phyloP scores from a whole-genome alignment of 2,113 vertebrate species.

The Peucedramus taeniatus region DNA sequence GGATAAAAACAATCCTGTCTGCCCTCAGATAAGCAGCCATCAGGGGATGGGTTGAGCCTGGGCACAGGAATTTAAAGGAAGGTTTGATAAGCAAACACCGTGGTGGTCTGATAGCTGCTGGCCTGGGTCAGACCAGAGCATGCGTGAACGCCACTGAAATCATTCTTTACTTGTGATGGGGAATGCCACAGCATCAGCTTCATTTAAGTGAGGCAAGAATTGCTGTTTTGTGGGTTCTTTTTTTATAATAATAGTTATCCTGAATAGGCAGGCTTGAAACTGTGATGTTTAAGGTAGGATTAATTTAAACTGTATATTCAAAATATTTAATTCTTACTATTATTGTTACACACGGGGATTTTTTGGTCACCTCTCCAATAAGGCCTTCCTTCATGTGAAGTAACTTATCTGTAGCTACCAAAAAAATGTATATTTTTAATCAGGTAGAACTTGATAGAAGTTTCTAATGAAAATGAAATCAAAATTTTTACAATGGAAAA shows the following conservation, averaged over 20 bases:
- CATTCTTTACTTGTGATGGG: background rate
- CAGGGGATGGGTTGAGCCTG: background rate
- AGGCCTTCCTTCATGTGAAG: background rate
- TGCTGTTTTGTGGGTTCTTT: background rate
- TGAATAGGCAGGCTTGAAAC: slow-evolving; percentile 28
- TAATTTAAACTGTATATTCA: slow-evolving; percentile 9
- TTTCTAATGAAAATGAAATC: background rate
- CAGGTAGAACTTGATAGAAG: background rate
- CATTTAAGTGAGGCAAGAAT: background rate
- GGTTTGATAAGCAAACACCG: background rate
- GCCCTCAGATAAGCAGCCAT: background rate
- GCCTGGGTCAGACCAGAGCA: background rate
- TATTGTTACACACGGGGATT: background rate
- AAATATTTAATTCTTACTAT: background rate
- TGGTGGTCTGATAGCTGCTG: background rate
- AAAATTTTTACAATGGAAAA: background rate
- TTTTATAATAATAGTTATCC: background rate
- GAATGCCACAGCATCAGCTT: background rate
- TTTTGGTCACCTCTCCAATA: background rate
- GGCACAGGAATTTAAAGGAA: background rate
- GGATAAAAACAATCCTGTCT: background rate
- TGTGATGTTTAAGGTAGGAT: slow-evolving; percentile 10
- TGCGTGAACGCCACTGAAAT: fast-evolving
- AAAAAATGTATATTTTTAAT: background rate
- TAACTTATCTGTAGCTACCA: background rate